These are phyloP conservation scores for Tetramorium bicarinatum DNA, from an alignment of 2,888 invertebrate genomes.

Conservation along the genomic window DNA sequence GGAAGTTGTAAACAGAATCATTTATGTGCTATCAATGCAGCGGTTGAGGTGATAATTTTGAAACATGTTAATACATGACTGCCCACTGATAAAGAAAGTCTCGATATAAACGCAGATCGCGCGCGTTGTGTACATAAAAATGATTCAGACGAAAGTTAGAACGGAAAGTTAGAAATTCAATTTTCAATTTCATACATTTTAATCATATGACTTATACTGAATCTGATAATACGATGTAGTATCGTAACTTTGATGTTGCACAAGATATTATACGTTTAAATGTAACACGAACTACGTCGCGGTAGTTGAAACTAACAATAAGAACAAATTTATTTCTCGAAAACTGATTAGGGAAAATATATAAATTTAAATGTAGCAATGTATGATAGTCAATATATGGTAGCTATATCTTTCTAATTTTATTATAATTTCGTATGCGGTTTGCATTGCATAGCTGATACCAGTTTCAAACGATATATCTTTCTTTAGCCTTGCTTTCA, in stretches of 20 bases:
- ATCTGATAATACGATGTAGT: not conserved
- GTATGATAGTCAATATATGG: not conserved
- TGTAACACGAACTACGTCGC: not conserved
- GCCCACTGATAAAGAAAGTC: conserved; percentile 57
- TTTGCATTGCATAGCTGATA: not conserved
- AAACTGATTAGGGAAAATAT: not conserved
- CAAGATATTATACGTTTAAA: not conserved
- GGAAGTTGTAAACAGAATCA: conserved; percentile 17
- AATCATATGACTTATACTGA: not conserved
- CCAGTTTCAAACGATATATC: conserved; percentile 59
- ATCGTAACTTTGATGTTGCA: not conserved
- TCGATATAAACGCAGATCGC: not conserved
- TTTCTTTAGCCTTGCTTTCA: conserved; percentile 57
- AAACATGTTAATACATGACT: conserved; percentile 66
- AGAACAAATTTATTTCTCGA: not conserved
- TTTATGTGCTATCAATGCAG: conserved; percentile 60
- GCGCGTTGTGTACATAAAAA: not conserved
- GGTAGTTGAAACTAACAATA: not conserved
- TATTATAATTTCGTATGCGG: not conserved
- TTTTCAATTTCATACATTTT: not conserved
- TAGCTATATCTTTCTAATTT: not conserved
- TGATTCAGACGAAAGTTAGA: not conserved
- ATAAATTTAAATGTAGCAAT: not conserved
- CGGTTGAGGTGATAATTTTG: conserved; percentile 61
- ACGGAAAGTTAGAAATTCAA: not conserved